A percentile compares a stretch with the other conserved stretches of the same genome.
Conservation (phyloP, 1,140 invertebrate genomes). For the Sarcophaga peregrina region DNA sequence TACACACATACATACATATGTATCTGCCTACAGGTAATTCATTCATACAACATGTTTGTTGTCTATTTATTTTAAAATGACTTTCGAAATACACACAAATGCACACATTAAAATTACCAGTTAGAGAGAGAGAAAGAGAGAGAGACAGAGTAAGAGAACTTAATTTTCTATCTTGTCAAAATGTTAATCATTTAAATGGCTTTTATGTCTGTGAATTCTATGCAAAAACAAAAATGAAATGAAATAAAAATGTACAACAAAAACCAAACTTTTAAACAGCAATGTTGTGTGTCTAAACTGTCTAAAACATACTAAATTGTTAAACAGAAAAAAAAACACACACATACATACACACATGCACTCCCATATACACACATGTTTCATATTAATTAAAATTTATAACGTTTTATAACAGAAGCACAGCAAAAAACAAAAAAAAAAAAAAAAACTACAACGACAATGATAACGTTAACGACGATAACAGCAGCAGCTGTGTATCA, state of each 20-base stretch:
- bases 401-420: not conserved
- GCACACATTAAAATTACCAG: no score
- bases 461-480: not conserved
- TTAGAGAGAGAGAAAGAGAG: no score
- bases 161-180: conserved; percentile 18
- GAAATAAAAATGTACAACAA: not conserved
- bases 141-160: not conserved
- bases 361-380: not conserved
- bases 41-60: no score
- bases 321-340: not conserved
- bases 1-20: no score
- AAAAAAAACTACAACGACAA: not conserved
- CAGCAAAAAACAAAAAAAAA: no score
- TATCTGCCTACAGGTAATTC: no score
- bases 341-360: not conserved
- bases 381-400: conserved; percentile 23
- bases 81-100: no score
- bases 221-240: not conserved
- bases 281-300: conserved; percentile 24
- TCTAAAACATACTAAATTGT: conserved; percentile 12
- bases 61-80: no score
- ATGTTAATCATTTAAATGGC: conserved; percentile 4
- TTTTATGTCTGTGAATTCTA: not conserved
- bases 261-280: conserved; percentile 9
- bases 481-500: not conserved